Evolutionary conservation across 1,140 invertebrate species (phyloP), one percentile per base, ranked within the genome.

Genomic region (Himalopsyche phryganea): DNA sequence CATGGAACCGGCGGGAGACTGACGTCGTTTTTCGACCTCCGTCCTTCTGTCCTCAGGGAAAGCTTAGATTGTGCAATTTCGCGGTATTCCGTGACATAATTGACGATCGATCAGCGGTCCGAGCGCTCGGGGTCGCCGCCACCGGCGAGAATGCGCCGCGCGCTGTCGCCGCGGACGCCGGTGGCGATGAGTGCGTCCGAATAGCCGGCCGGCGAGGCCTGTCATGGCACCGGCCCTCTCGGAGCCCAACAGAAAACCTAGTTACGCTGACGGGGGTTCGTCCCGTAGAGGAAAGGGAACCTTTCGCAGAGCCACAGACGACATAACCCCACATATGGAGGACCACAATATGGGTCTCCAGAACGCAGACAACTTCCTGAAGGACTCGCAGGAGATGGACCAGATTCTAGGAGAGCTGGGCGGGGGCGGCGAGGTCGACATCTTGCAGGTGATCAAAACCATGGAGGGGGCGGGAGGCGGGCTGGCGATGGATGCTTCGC

Each of bases 321-420:
- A 36, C 54, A 48, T 40, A 47, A 46, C 32, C 10, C 33, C 20
- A 79, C 80, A 77, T 79, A 86, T 85, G 83, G 83, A 82, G 74
- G 84, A 85, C 69, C 79, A 83, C 69, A 82, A 81, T 66, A 87
- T 87, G 85, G 85, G 86, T 23, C 75, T 78, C 54, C 76, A 74
- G 56, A 78, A 67, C 57, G 68, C 74, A 50, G 73, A 70, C 11
- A 73, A 71, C 65, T 67, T 76, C 54, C 71, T 67, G 17, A 78
- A 75, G 60, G 74, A 75, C 63, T 74, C 72, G 41, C 75, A 72
- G 62, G 80, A 82, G 61, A 76, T 81, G 70, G 81, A 83, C 45
- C 78, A 82, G 51, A 73, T 83, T 40, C 70, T 83, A 18, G 74
- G 78, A 56, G 83, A 83, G 67, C 71, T 83, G 40, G 80, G 71